These are phyloP conservation scores for Desoria tigrina DNA, from an alignment of 2,888 invertebrate species.

Conservation along the genomic window DNA sequence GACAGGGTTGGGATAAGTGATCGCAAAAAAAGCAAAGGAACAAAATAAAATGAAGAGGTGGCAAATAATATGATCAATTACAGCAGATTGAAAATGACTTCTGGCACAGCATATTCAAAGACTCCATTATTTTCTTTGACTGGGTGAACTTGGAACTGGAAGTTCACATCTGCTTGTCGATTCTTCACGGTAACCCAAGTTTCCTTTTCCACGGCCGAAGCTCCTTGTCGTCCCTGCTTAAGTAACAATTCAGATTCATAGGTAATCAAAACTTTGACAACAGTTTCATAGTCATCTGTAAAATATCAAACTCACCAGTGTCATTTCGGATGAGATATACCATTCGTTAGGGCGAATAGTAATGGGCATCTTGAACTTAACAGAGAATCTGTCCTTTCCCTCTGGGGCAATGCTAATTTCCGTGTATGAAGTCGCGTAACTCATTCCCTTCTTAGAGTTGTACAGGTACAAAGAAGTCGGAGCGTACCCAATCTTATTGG, in stretches of 20 bases:
- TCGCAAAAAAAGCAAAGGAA: too few relatives aligned
- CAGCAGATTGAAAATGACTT: constrained; percentile 46
- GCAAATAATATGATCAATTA: constrained; percentile 16
- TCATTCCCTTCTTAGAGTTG: constrained; percentile 46
- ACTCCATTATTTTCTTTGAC: constrained; percentile 43
- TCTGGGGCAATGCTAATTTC: constrained; percentile 40
- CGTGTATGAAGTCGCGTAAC: constrained; percentile 42
- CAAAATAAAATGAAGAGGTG: background rate
- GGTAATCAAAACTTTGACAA: background rate
- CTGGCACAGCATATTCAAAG: constrained; percentile 48
- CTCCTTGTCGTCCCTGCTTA: constrained; percentile 42
- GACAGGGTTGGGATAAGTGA: too few relatives aligned
- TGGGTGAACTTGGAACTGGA: constrained; percentile 48
- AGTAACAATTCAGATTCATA: background rate
- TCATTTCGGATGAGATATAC: constrained; percentile 50
- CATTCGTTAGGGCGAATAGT: constrained; percentile 45
- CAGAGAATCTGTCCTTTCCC: constrained; percentile 45
- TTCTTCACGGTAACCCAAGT: constrained; percentile 45
- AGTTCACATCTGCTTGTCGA: constrained; percentile 47
- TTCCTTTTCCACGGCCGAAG: constrained; percentile 40
- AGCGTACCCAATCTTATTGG: constrained; percentile 43
- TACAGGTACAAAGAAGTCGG: constrained; percentile 46
- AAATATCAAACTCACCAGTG: constrained; percentile 30
- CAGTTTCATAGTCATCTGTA: background rate
- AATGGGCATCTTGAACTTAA: constrained; percentile 47